Conservation (phyloP, 2,113 vertebrate species). For the Paedocypris sp. region DNA sequence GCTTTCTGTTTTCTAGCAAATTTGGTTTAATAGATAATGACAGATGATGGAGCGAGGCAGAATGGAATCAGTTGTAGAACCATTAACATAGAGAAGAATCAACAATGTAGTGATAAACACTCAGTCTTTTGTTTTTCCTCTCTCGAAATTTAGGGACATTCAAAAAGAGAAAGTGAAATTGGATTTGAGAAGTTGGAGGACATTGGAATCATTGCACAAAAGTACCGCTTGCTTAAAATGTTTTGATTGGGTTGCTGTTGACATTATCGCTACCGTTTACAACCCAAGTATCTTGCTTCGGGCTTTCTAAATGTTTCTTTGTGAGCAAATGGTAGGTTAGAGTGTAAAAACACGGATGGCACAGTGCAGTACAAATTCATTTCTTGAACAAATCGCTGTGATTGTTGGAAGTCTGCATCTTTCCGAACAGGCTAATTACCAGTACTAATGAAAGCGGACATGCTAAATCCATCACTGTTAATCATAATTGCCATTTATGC, state of each 20-base stretch:
- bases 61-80: not conserved
- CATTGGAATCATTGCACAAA: too few species aligned
- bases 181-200: too few species aligned
- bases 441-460: constrained; percentile 54
- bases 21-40: not conserved
- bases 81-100: not conserved
- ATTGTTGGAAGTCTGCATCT: constrained; percentile 56
- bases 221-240: too few species aligned
- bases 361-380: constrained; percentile 48
- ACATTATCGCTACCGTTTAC: too few species aligned
- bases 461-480: constrained; percentile 61
- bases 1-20: not conserved
- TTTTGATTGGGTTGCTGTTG: too few species aligned
- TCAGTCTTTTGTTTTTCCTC: not conserved
- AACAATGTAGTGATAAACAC: not conserved
- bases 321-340: too few species aligned
- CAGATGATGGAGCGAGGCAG: not conserved
- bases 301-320: too few species aligned
- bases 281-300: too few species aligned
- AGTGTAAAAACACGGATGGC: not conserved
- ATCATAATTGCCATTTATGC: constrained; percentile 59
- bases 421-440: constrained; percentile 56
- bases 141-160: too few species aligned
- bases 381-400: constrained; percentile 60
- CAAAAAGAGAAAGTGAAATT: not conserved